Evolutionary conservation across 2,888 invertebrate species (phyloP), one percentile per base, ranked within the genome.

Genomic region (Noctua janthina): DNA sequence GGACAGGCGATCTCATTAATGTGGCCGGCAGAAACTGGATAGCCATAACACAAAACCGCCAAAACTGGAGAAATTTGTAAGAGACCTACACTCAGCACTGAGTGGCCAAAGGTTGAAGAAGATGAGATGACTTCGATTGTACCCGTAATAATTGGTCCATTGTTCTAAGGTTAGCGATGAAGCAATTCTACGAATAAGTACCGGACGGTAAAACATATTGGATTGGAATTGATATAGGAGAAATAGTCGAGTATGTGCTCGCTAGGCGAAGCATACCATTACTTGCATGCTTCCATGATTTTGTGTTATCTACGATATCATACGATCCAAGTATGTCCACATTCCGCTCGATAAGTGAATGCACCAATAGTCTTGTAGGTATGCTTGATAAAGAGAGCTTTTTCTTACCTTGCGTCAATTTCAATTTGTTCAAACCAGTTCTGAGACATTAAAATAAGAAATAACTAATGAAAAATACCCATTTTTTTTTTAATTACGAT

Each of bases 231-330:
- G 15, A 43, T 46, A 54, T 43, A 29, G 10, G 15, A 11, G 15
- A 43, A 56, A 11, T 46, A 54, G 15, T 74, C 2, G 15, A 69
- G 23, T 8, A 1, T 51, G 11, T 17, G 43, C 8, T 74, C 43
- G 23, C 46, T 54, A 11, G 20, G 54, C 8, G 23, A 35, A 29
- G 29, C 11, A 75, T 13, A 29, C 23, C 43, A 76, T 76, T 46
- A 11, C 11, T 56, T 56, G 46, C 56, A 56, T 46, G 76, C 76
- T 76, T 76, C 2, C 46, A 23, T 76, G 43, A 46, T 76, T 75
- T 56, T 54, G 4, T 74, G 49, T n/a, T 73, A 29, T 20, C 5
- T 51, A 51, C n/a, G n/a, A 20, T 29, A 29, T 74, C 51, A 39
- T 39, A 51, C 20, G 72, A 49, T 8, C 17, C 20, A 51, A 51